Conservation (phyloP, 2,888 invertebrate species). For the Theretra japonica region DNA sequence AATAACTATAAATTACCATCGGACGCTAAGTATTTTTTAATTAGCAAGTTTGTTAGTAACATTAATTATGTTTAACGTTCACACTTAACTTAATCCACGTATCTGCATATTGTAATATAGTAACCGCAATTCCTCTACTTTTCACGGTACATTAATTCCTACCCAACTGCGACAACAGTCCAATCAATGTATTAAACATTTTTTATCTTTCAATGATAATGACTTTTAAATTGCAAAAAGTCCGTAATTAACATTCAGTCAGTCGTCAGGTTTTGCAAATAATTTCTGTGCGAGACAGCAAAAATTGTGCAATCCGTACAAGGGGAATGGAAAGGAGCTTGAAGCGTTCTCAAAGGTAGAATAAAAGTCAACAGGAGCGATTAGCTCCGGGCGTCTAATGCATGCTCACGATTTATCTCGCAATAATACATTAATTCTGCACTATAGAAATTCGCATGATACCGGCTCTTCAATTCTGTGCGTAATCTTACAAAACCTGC, state of each 20-base stretch:
- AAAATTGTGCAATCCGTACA: conserved; percentile 10
- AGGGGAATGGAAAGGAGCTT: conserved; percentile 18
- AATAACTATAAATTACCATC: too few relatives aligned
- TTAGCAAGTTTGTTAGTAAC: not conserved
- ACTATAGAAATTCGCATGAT: conserved; percentile 15
- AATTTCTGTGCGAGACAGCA: conserved; percentile 14
- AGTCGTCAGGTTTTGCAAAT: conserved; percentile 11
- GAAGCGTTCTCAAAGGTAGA: conserved; percentile 46
- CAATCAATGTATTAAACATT: conserved; percentile 22
- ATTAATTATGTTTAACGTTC: not conserved
- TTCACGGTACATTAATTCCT: conserved; percentile 23
- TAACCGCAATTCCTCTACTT: conserved; percentile 16
- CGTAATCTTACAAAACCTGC: not conserved
- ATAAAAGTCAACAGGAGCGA: conserved; percentile 77
- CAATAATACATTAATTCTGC: conserved; percentile 48
- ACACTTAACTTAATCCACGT: conserved; percentile 14
- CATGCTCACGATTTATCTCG: conserved; percentile 77
- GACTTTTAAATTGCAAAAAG: conserved; percentile 10
- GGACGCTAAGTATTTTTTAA: too few relatives aligned
- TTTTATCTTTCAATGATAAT: conserved; percentile 12
- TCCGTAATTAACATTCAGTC: not conserved
- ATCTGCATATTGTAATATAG: conserved; percentile 14
- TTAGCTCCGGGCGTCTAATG: conserved; percentile 71
- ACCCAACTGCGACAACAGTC: conserved; percentile 23
- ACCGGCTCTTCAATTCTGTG: conserved; percentile 27